A percentile compares a stretch with the other conserved stretches of the same genome.
Conservation (phyloP, 2,888 invertebrate genomes). For the Pachymerium ferrugineum region DNA sequence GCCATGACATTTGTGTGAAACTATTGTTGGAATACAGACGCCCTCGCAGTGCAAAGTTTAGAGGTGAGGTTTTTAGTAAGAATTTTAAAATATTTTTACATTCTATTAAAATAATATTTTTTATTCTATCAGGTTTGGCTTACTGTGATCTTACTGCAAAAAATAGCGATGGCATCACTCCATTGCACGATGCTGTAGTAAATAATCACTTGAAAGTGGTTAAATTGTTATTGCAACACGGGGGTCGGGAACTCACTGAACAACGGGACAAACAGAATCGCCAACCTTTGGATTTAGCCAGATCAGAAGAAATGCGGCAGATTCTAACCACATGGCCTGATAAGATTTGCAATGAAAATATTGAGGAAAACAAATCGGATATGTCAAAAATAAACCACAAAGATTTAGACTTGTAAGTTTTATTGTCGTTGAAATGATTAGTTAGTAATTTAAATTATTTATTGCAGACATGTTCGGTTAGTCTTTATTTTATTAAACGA, state of each 20-base stretch:
- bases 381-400: background rate
- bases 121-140: background rate
- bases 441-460: background rate
- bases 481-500: background rate
- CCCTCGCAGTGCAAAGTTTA: constrained; percentile 19
- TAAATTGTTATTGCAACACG: background rate
- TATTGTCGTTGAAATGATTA: background rate
- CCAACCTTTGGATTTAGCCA: background rate
- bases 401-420: background rate
- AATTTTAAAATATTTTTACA: background rate
- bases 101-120: background rate
- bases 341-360: background rate
- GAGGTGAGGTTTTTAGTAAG: background rate
- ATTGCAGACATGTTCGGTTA: background rate
- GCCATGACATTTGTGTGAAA: constrained; percentile 20
- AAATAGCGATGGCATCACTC: constrained; percentile 22
- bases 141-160: background rate
- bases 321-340: too few species aligned
- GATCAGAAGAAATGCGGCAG: background rate
- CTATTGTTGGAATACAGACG: background rate
- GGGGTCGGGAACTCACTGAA: background rate
- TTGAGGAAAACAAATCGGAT: background rate
- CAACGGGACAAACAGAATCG: background rate
- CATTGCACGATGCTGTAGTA: constrained; percentile 33
- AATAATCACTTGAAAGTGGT: constrained; percentile 2